Evolutionary conservation across 2,797 vertebrate species (phyloP), one percentile per base, ranked within the genome.

Genomic region (Salarias fasciatus): DNA sequence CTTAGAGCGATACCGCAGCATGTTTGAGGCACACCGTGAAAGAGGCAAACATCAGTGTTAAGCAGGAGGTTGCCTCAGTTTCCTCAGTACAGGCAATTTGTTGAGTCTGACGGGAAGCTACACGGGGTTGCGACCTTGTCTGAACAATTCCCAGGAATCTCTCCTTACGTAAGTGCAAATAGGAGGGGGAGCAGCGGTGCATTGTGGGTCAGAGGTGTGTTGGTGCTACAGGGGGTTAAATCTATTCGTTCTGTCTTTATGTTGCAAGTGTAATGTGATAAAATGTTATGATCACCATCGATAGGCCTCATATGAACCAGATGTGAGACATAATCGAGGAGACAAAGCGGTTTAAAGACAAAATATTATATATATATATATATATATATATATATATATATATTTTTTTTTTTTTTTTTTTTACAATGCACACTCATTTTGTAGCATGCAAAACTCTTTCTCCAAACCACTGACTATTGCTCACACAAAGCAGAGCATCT

Each of bases 81-180:
- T 67, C 62, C 68, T 66, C 69, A 43, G 33, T 57, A 52, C 48
- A 46, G 53, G 66, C 67, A 57, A 52, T 78, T 71, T 77, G 65
- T 81, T 77, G 72, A 81, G 77, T 82, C 78, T 79, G 63, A 77
- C n/a, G 28, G 53, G 68, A 85, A 72, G 52, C 67, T 74, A 75
- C 76, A 69, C 0, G 36, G 53, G 83, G 73, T 74, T 45, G 6
- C 12, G 29, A 79, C 73, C 74, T 62, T 70, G 77, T 85, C 79
- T 61, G 47, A 75, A 64, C 71, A 60, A 71, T 80, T 88, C 79
- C 61, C 83, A 74, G 71, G 77, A 82, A 82, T 63, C 72, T 77
- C 63, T 57, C 42, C 50, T 77, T 79, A 72, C 71, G 38, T 55
- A 77, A 69, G 68, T 63, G 44, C 66, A 75, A 78, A 63, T 4